Conservation (phyloP, 2,797 vertebrate genomes). For the Oreortyx pictus region DNA sequence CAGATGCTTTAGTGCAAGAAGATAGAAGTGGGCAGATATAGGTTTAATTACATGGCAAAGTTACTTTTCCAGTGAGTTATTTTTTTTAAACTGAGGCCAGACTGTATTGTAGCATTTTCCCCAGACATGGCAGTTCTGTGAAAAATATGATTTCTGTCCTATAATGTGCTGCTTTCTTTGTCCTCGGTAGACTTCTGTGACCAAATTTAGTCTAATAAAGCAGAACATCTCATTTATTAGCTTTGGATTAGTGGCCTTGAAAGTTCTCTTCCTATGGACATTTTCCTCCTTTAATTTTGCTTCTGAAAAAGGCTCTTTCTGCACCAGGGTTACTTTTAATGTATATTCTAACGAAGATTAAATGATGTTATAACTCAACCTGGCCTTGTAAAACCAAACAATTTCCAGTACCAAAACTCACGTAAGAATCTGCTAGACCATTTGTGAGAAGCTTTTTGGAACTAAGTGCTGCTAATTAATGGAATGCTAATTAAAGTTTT, state of each 20-base stretch:
- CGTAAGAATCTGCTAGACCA: background rate
- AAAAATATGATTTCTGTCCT: background rate
- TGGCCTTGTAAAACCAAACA: background rate
- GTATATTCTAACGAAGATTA: background rate
- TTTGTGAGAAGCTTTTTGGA: background rate
- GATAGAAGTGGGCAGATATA: background rate
- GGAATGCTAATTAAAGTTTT: background rate
- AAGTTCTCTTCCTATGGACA: background rate
- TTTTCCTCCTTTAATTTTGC: background rate
- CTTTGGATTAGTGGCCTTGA: background rate
- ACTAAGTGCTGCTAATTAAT: background rate
- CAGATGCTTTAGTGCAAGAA: background rate
- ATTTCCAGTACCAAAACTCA: background rate
- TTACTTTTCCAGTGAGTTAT: background rate
- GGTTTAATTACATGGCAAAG: background rate
- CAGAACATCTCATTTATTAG: background rate
- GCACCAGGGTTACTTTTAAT: background rate
- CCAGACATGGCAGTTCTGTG: background rate
- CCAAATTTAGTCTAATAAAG: background rate
- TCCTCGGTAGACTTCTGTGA: background rate
- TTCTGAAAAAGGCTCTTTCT: conserved; percentile 5
- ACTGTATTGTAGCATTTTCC: background rate
- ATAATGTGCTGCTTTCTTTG: background rate
- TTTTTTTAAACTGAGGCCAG: background rate
- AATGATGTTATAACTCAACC: background rate